Evolutionary conservation across 2,888 invertebrate genomes (phyloP), one percentile per base, ranked within the genome.

Genomic region (Seira musarum): DNA sequence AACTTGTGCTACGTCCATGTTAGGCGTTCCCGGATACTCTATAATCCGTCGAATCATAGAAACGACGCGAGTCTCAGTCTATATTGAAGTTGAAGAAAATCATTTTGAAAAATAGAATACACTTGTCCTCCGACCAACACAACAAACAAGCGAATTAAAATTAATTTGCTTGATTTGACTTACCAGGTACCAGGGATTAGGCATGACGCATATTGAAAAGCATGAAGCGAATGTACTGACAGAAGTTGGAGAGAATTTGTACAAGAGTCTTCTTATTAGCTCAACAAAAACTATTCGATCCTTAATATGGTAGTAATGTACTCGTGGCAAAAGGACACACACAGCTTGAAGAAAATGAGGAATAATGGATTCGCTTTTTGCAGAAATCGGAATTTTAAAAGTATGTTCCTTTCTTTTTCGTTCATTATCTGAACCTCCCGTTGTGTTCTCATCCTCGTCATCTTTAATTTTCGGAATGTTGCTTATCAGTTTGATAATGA

Each of bases 311-410:
- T 35, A 65, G 40, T 25, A 63, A 19, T 35, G 75, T 8, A 80
- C 40, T 21, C 74, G 64, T 1, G 69, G 70, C 3, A 70, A 13
- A 0, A 80, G n/a, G 2, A 40, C 15, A 0, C 63, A 76, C 0
- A 76, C 15, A 0, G 76, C 63, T 13, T 76, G 30, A 19, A 76
- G 15, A 49, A 61, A 68, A 35, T 76, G 76, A 0, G 76, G 76
- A 30, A 69, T 49, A 0, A 68, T 15, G 68, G 68, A 76, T 13
- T 69, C 30, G 17, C 63, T 76, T 2, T 25, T 30, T 21, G 46
- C 30, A 1, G 35, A 46, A 15, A 76, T 22, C 5, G 24, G 25
- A n/a, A 76, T 21, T 1, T 61, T 15, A 22, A 40, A 69, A n/a
- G 17, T 13, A 19, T 30, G 25, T 2, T 21, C 21, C 35, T 30